A percentile compares a stretch with the other conserved stretches of the same genome.
Conservation (phyloP, 2,888 invertebrate genomes). For the Theodoxus fluviatilis region DNA sequence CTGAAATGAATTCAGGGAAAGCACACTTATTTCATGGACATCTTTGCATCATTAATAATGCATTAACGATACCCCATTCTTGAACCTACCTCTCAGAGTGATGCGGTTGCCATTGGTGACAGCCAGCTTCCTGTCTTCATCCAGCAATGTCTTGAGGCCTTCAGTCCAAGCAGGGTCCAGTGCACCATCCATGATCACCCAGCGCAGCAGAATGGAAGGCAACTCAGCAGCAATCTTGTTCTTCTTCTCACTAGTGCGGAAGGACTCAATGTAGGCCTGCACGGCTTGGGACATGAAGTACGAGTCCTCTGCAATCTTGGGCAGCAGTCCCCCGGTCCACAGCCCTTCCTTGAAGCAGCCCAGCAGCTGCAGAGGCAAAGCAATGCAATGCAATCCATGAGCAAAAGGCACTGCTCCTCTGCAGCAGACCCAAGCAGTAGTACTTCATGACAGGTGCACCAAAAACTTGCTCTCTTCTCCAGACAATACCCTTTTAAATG, state of each 20-base stretch:
- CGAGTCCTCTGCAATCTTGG: conserved; percentile 51
- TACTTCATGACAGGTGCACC: no score
- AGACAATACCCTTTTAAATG: no score
- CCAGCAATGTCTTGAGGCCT: conserved; percentile 55
- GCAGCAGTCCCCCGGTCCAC: conserved; percentile 57
- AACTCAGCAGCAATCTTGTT: conserved; percentile 43
- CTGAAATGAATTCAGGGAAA: not conserved
- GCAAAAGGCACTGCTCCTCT: no score
- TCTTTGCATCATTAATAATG: no score
- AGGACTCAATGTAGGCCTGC: conserved; percentile 41
- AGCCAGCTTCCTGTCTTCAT: conserved; percentile 46
- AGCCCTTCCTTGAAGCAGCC: conserved; percentile 52
- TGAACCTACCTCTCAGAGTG: conserved; percentile 40
- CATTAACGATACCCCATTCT: not conserved
- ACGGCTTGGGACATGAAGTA: conserved; percentile 52
- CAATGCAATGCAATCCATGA: no score
- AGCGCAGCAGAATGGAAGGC: conserved; percentile 51
- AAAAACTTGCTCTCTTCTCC: no score
- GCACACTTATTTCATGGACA: not conserved
- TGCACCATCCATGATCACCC: conserved; percentile 61
- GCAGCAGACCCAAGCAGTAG: no score
- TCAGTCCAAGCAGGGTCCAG: conserved; percentile 59
- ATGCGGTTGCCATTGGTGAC: conserved; percentile 56
- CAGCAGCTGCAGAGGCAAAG: conserved; percentile 52
- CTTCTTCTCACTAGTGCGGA: conserved; percentile 43